Base-by-base conservation (phyloP, 92 coral and sea anemone species). In the Galaxea fascicularis region DNA sequence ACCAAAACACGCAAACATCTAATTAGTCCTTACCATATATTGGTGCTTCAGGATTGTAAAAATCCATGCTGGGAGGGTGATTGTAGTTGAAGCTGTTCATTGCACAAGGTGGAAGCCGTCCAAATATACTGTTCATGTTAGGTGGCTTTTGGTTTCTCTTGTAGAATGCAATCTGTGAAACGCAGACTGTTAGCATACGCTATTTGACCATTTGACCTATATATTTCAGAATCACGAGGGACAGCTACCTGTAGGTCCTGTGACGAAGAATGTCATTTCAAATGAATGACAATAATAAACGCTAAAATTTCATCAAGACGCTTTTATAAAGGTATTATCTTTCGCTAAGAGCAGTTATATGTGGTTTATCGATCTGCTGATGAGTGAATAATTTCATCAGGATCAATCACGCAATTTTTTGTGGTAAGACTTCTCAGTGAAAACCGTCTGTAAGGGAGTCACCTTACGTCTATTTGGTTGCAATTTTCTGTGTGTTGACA, bases 21-120 rank as follows among this genome's bases (percentile, higher is more conserved):
- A 8, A 51, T 17, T 26, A 54, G 4, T 57, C 16, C 86, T 69
- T 71, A 82, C 86, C 86, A 28, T 82, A 82, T 63, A 82, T 57
- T 20, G 67, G 46, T 24, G 86, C 93, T 35, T 94, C 98, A 21
- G 98, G 91, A 84, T 86, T 87, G 86, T 84, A 94, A 83, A 91
- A 94, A 68, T 91, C 95, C 77, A 94, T 89, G 63, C 85, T 78
- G 22, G 95, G 92, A 35, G 98, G 89, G 44, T 30, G 84, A 6
- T 80, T 92, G 65, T 89, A 94, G 93, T 87, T 94, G 90, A 89
- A 89, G 4, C 95, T 88, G 56, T 91, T 94, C 84, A 92, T 88
- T 28, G 98, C 86, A 73, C 90, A 94, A 31, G 98, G 98, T 53
- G 98, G 98, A 79, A 94, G 90, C 58, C 98, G 89, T 85, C 98